Base-by-base conservation (phyloP, 2,113 vertebrate species). In the Anser cygnoides region DNA sequence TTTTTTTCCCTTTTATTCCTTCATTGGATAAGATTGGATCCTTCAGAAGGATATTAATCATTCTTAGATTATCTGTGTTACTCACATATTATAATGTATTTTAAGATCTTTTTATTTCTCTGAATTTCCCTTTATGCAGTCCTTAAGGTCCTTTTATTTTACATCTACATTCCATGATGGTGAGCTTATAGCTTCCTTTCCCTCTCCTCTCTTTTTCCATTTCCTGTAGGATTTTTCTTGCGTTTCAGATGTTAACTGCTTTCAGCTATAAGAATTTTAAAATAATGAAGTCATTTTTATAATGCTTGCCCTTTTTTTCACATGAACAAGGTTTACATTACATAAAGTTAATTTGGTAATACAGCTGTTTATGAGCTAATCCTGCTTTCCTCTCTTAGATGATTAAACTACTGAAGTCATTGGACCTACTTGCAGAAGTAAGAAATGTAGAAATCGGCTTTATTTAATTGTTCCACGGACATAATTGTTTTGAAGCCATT, bases 141-240 rank as follows among this genome's bases (percentile, higher is more conserved):
- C 44, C 44, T 82, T 96, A 83, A 92, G 31, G n/a, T 92, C 68
- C 35, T 95, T 91, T 77, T 58, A 73, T 91, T 95, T 95, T 74
- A 67, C 50, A 43, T 90, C 29, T 90, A 3, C 85, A 85, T 96
- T 95, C 79, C 70, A 94, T 11, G 12, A 3, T 81, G 70, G 44
- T 95, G 87, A 95, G 70, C 73, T 89, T 96, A 84, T 43, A 86
- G 46, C 58, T 97, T 89, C 68, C 49, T 90, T 95, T 90, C 82
- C 57, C 33, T 78, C 66, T 87, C 22, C n/a, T 8, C 15, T 63
- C 75, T 79, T 82, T 90, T 91, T 90, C 82, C 61, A 87, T 87
- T 92, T 95, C 89, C 70, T 94, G 41, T 84, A 9, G 61, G 58
- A 22, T 87, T 95, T 91, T 87, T 84, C n/a, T 14, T n/a, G 29